These are phyloP conservation scores for Drosophila infuscata DNA, from an alignment of 2,888 invertebrate species.

Conservation along the genomic window DNA sequence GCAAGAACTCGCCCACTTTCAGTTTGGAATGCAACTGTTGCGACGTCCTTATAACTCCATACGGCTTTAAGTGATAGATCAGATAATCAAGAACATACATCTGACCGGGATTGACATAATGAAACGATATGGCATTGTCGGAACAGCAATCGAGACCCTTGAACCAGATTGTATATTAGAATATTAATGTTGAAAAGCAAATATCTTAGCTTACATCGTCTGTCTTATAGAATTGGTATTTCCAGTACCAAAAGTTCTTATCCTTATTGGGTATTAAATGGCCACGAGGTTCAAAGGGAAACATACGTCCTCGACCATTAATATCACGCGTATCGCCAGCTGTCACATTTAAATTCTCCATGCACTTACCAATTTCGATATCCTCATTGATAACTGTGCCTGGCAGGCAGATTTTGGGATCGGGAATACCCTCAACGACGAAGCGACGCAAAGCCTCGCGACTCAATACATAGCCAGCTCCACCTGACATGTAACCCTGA, in stretches of 20 bases:
- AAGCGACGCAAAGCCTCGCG: neutral
- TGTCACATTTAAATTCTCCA: neutral
- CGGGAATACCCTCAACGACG: neutral
- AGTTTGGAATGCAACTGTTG: neutral
- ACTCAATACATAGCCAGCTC: neutral
- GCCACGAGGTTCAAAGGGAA: neutral
- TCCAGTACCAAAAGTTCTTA: neutral
- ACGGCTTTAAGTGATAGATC: neutral
- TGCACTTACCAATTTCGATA: neutral
- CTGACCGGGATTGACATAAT: neutral
- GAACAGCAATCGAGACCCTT: constrained; percentile 4
- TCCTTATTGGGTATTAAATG: neutral
- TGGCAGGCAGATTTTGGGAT: neutral
- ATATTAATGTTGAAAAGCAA: neutral
- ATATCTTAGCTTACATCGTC: neutral
- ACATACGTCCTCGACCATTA: neutral
- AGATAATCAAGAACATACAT: constrained; percentile 1
- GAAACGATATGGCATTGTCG: neutral
- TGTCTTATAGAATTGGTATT: neutral
- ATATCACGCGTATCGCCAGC: constrained; percentile 1
- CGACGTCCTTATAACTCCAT: neutral
- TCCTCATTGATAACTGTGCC: neutral
- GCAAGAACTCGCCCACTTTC: neutral
- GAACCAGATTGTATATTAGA: neutral
- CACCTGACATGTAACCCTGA: neutral